A percentile compares a stretch with the other conserved stretches of the same genome.
Conservation (phyloP, 1,140 invertebrate species). For the Cylas formicarius region DNA sequence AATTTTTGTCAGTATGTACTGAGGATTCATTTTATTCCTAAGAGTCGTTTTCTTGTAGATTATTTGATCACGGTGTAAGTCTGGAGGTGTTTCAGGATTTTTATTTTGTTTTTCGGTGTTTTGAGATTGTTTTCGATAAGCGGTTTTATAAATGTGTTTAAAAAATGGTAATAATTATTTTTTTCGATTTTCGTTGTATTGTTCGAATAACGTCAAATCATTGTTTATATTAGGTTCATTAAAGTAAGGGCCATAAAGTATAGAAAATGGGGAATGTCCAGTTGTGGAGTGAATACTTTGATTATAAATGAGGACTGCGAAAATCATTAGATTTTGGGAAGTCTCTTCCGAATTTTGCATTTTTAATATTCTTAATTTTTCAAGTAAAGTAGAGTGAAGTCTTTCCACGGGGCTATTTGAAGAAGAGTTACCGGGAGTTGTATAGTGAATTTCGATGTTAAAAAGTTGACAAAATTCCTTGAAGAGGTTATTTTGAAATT, state of each 20-base stretch:
- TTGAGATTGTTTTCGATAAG: too few species aligned
- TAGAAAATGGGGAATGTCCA: constrained; percentile 20
- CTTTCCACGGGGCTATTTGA: constrained; percentile 26
- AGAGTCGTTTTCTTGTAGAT: too few species aligned
- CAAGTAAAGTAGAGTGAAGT: constrained; percentile 25
- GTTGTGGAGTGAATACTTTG: constrained; percentile 23
- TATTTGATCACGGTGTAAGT: too few species aligned
- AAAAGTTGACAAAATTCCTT: constrained; percentile 24
- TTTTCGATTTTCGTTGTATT: constrained; percentile 10
- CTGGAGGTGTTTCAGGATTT: too few species aligned
- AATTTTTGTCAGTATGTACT: too few species aligned
- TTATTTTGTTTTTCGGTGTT: too few species aligned
- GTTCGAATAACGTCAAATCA: constrained; percentile 1
- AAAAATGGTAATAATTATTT: constrained; percentile 3
- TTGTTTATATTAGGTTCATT: constrained; percentile 2
- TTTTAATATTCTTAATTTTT: constrained; percentile 18
- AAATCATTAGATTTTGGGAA: constrained; percentile 17
- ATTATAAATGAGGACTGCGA: constrained; percentile 23
- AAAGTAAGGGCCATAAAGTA: constrained; percentile 25
- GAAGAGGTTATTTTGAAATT: constrained; percentile 28
- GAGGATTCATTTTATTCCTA: too few species aligned
- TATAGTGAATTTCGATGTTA: constrained; percentile 22
- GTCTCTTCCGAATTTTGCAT: constrained; percentile 12
- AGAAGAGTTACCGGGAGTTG: constrained; percentile 19
- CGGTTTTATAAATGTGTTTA: too few species aligned